Evolutionary conservation across 2,113 vertebrate species (phyloP).

Genomic region (Cyanistes caeruleus): DNA sequence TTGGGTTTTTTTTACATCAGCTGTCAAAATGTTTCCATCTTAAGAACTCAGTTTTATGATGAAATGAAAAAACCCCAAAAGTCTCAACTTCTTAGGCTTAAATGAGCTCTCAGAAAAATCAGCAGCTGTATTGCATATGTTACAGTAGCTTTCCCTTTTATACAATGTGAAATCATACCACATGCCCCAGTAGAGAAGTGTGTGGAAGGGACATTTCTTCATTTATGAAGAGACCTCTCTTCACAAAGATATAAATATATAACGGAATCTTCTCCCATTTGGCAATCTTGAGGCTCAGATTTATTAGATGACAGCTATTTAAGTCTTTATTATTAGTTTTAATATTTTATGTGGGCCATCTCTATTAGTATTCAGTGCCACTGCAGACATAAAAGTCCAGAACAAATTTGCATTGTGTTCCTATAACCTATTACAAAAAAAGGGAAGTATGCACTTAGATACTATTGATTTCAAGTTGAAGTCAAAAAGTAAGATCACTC

Average conservation of each 20-base stretch:
- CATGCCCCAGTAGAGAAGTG: neutral
- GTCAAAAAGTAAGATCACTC: neutral
- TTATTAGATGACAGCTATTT: neutral
- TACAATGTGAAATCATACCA: neutral
- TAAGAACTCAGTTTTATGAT: neutral
- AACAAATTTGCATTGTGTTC: neutral
- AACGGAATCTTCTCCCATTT: neutral
- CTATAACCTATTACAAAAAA: neutral
- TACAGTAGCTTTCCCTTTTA: neutral
- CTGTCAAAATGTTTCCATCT: neutral
- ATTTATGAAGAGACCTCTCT: neutral
- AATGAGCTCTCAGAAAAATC: neutral
- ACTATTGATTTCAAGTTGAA: neutral
- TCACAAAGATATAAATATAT: neutral
- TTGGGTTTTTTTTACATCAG: neutral
- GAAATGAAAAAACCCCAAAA: neutral
- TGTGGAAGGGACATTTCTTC: neutral
- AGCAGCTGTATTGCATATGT: neutral
- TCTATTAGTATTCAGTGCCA: neutral
- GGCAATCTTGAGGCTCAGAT: neutral
- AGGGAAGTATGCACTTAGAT: neutral
- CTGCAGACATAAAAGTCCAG: neutral
- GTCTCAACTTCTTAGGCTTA: neutral
- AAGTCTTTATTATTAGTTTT: neutral
- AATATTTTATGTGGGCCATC: neutral